Evolutionary conservation across 2,797 vertebrate species (phyloP).

Genomic region (Siniperca undulata): DNA sequence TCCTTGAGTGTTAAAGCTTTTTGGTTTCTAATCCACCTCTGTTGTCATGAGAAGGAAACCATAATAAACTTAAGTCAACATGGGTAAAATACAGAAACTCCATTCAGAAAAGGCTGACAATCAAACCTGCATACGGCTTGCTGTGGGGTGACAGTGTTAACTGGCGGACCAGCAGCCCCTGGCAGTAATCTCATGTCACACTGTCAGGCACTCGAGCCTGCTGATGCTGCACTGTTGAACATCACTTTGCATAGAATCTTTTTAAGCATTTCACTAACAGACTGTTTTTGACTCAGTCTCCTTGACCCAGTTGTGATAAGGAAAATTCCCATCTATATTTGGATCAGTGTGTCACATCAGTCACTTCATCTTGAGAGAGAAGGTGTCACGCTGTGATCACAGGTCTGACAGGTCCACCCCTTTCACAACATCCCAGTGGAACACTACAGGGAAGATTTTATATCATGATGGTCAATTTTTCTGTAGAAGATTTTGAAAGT

Average conservation of each 20-base stretch:
- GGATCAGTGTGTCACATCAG: constrained; percentile 52
- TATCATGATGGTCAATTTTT: background rate
- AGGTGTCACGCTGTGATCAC: constrained; percentile 49
- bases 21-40: background rate
- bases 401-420: constrained; percentile 39
- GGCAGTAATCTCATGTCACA: constrained; percentile 43
- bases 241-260: constrained; percentile 29
- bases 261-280: constrained; percentile 37
- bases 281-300: constrained; percentile 49
- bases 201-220: constrained; percentile 6
- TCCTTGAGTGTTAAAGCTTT: background rate
- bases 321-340: constrained; percentile 66
- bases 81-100: constrained; percentile 11
- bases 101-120: constrained; percentile 24
- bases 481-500: background rate
- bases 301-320: constrained; percentile 71
- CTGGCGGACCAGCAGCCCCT: constrained; percentile 13
- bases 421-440: constrained; percentile 13
- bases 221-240: constrained; percentile 34
- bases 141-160: constrained; percentile 34
- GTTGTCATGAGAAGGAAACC: constrained; percentile 9
- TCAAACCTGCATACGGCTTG: background rate
- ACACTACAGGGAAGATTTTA: background rate
- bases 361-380: constrained; percentile 28
- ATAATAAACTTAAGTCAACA: constrained; percentile 12